A percentile compares a stretch with the other conserved stretches of the same genome.
Conservation (phyloP, 2,888 invertebrate species). For the Rhagonycha lutea region DNA sequence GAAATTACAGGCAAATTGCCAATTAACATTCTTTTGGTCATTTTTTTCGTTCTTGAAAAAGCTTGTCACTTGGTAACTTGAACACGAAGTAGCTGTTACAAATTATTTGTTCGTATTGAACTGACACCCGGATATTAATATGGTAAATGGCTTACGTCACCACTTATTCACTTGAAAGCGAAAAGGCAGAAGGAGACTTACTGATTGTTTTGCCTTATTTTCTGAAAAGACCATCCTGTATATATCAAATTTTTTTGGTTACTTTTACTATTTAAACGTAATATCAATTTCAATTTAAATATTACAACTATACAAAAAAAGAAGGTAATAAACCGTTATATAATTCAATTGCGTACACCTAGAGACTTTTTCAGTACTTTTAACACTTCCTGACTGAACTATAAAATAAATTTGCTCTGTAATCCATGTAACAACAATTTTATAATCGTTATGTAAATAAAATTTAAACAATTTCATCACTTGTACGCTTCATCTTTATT, state of each 20-base stretch:
- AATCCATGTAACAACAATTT: neutral
- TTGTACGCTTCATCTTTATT: neutral
- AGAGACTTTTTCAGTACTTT: neutral
- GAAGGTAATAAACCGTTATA: neutral
- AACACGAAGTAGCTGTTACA: slow-evolving; percentile 2
- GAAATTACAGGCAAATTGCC: slow-evolving; percentile 1
- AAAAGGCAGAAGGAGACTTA: neutral
- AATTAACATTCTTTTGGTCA: neutral
- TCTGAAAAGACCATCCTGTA: neutral
- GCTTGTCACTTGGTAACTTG: neutral
- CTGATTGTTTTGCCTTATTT: neutral
- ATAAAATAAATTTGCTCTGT: neutral
- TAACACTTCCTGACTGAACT: neutral
- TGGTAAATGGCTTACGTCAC: slow-evolving; percentile 26
- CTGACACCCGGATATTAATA: slow-evolving; percentile 23
- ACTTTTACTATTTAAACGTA: neutral
- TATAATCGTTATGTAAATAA: neutral
- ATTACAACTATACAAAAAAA: neutral
- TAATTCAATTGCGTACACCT: neutral
- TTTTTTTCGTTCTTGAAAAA: neutral
- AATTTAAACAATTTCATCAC: neutral
- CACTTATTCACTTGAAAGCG: slow-evolving; percentile 19
- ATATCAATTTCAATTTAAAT: neutral
- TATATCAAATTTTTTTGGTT: neutral
- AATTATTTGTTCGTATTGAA: slow-evolving; percentile 16